Percentiles rank a stretch among this genome's conserved stretches.
These are phyloP conservation scores for Luehdorfia chinensis DNA, from an alignment of 1,140 invertebrate species.

Conservation along the genomic window DNA sequence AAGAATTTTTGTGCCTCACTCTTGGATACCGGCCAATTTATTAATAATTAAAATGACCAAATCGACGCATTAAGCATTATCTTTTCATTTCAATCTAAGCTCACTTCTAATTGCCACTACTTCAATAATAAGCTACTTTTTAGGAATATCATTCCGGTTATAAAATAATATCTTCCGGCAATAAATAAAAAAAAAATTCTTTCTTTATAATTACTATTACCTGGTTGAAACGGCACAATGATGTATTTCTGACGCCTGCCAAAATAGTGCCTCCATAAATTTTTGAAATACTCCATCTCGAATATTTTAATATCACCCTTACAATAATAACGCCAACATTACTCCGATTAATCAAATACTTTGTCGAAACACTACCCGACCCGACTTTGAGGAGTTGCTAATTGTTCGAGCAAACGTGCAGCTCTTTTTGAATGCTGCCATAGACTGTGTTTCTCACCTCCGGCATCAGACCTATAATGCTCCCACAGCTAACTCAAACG, in stretches of 20 bases:
- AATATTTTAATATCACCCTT: neutral
- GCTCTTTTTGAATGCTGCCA: slow-evolving; percentile 48
- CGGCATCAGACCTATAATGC: slow-evolving; percentile 38
- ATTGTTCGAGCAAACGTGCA: slow-evolving; percentile 53
- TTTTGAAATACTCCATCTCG: slow-evolving; percentile 59
- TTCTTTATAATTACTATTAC: too few relatives aligned
- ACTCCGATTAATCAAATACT: slow-evolving; percentile 6
- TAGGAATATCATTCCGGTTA: too few relatives aligned
- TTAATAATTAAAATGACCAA: too few relatives aligned
- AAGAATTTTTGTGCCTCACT: too few relatives aligned
- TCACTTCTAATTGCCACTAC: too few relatives aligned
- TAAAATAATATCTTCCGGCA: too few relatives aligned
- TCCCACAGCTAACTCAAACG: slow-evolving; percentile 33
- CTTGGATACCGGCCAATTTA: too few relatives aligned
- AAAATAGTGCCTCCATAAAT: slow-evolving; percentile 57
- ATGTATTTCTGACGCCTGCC: slow-evolving; percentile 49
- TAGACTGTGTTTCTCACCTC: slow-evolving; percentile 46
- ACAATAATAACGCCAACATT: slow-evolving; percentile 9
- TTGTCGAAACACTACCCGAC: neutral
- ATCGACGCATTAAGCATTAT: too few relatives aligned
- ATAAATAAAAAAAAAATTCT: too few relatives aligned
- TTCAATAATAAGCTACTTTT: too few relatives aligned
- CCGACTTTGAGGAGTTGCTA: slow-evolving; percentile 28
- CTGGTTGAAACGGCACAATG: slow-evolving; percentile 65
- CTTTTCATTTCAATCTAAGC: too few relatives aligned